phyloP scores from a whole-genome alignment of 2,113 vertebrate species.

The Polypterus senegalus region DNA sequence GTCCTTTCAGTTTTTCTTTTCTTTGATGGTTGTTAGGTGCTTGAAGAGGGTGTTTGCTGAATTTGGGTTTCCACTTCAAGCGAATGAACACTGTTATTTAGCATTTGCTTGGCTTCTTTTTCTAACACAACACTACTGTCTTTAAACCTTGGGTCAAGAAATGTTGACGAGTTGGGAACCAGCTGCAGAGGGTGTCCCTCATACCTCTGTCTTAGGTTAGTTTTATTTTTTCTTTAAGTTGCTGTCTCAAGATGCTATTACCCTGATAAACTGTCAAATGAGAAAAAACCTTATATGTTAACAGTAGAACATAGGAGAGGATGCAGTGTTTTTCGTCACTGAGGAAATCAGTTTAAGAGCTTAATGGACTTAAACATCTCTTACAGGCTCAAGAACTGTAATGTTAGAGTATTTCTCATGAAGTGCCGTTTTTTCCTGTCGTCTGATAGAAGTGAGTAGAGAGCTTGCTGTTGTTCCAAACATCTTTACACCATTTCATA shows the following conservation, averaged over 20 bases:
- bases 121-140: not conserved
- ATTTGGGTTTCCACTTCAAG: too few species aligned
- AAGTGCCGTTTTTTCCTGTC: not conserved
- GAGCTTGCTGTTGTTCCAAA: not conserved
- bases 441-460: not conserved
- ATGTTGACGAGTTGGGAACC: not conserved
- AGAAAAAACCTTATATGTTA: too few species aligned
- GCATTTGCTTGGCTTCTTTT: not conserved
- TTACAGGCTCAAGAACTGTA: not conserved
- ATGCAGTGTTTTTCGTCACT: too few species aligned
- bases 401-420: not conserved
- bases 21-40: too few species aligned
- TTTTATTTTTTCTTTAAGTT: not conserved
- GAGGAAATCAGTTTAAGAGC: too few species aligned
- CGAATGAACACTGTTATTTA: not conserved
- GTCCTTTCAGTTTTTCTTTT: too few species aligned
- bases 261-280: too few species aligned
- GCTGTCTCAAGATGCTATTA: not conserved
- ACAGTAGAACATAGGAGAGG: too few species aligned
- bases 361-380: not conserved
- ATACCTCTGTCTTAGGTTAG: not conserved
- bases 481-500: not conserved
- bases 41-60: too few species aligned
- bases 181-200: not conserved
- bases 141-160: slow-evolving; percentile 2